Percentiles rank a stretch among this genome's conserved stretches.
Conservation (phyloP, 1,140 invertebrate species). For the Drosophila sp. region DNA sequence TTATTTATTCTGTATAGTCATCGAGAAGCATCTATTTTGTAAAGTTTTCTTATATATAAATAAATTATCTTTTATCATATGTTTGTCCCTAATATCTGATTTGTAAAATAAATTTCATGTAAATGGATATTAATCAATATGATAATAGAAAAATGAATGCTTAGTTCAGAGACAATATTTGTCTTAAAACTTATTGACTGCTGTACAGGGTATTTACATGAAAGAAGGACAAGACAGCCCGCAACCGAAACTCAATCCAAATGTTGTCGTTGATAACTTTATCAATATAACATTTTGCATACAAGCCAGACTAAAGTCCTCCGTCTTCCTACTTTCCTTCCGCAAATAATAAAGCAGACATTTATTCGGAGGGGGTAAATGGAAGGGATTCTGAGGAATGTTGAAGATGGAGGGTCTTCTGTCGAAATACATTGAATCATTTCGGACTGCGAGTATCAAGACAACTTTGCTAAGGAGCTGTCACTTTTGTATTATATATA, state of each 20-base stretch:
- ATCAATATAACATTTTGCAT: conserved; percentile 74
- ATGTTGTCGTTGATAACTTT: conserved; percentile 68
- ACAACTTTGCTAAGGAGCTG: conserved; percentile 12
- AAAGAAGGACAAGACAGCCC: conserved; percentile 18
- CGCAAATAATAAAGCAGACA: conserved; percentile 31
- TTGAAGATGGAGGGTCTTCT: background rate
- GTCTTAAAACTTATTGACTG: background rate
- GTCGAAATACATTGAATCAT: conserved; percentile 20
- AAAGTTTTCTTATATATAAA: no score
- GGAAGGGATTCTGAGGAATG: background rate
- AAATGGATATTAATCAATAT: background rate
- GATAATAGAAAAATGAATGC: no score
- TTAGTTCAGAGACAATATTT: background rate
- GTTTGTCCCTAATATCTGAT: background rate
- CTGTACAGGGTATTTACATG: background rate
- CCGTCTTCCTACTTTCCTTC: conserved; percentile 1
- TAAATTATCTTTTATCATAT: no score
- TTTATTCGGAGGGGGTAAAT: background rate
- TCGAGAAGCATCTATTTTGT: no score
- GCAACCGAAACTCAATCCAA: conserved; percentile 39
- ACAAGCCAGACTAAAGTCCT: conserved; percentile 16
- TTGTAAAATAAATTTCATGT: background rate
- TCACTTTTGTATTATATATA: conserved; percentile 3
- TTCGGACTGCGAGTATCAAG: conserved; percentile 16
- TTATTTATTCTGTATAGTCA: no score